Evolutionary conservation across 1,140 invertebrate genomes (phyloP), one percentile per base, ranked within the genome.

Genomic region (Drosophila kurseongensis): DNA sequence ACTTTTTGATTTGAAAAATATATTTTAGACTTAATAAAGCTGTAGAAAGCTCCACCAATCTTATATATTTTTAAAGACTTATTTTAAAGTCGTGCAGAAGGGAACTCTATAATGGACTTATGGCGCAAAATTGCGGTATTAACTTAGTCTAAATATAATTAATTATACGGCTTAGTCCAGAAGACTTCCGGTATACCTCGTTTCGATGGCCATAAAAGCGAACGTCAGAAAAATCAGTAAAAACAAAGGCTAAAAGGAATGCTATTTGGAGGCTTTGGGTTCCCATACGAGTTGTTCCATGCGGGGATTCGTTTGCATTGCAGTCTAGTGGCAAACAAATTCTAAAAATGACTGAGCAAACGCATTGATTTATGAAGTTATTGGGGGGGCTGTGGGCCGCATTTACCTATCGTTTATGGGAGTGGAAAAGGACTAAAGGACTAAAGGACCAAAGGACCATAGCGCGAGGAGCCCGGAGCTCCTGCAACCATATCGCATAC

Each of bases 351-450:
- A 88, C 82, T 86, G 83, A 86, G 84, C 82, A 88, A 86, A 86
- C 83, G 79, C 82, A 82, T 86, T 86, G 82, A 86, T 86, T 86
- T 86, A 86, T 86, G 83, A 83, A 86, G 79, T 86, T 86, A 88
- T 86, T 71, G 65, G 52, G 65, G 52, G 14, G 32, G 48, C 5
- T 29, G 4, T 16, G n/a, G 23, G 32, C 27, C 27, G 23, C 23
- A 32, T n/a, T 35, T 16, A 3, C 32, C 16, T 40, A 40, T 4
- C 10, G n/a, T 29, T 27, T 16, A 18, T 36, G 42, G 14, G 9
- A 36, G 12, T n/a, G 42, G n/a, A 14, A 35, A 32, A 29, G 23
- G 7, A 57, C 40, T 27, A 12, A 14, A 23, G 67, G 16, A 59
- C 18, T 35, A 41, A 27, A 14, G 27, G 7, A 57, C 40, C 35